A percentile compares a stretch with the other conserved stretches of the same genome.
These are phyloP conservation scores for Euproctis similis DNA, from an alignment of 2,888 invertebrate genomes.

Conservation along the genomic window DNA sequence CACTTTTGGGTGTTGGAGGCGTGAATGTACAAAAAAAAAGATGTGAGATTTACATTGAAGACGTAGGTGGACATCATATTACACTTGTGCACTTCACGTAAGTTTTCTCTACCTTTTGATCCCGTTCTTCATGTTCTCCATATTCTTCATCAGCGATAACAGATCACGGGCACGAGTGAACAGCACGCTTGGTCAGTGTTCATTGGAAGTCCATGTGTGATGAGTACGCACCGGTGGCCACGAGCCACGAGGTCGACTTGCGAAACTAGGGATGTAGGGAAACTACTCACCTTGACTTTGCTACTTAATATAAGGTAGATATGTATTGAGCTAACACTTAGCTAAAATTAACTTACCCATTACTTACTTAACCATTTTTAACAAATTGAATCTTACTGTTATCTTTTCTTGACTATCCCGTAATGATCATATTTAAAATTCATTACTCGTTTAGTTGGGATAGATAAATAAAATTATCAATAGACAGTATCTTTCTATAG, in stretches of 20 bases:
- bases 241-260: conserved; percentile 11
- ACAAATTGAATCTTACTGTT: no score
- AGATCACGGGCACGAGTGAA: conserved; percentile 10
- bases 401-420: no score
- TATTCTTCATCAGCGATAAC: conserved; percentile 1
- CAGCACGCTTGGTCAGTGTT: conserved; percentile 7
- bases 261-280: conserved; percentile 17
- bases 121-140: conserved; percentile 10
- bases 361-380: no score
- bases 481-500: no score
- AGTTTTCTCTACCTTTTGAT: conserved; percentile 17
- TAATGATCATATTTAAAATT: no score
- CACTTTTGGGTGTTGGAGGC: no score
- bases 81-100: conserved; percentile 1
- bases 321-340: neutral
- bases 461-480: no score
- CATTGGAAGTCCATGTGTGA: conserved; percentile 14
- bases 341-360: no score
- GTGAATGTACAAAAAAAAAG: no score
- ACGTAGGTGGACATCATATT: no score
- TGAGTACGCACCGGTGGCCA: neutral
- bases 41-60: no score
- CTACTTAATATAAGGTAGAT: neutral
- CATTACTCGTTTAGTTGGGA: no score
- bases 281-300: conserved; percentile 17